phyloP scores from a whole-genome alignment of 2,797 vertebrate genomes.

The Lateolabrax maculatus region DNA sequence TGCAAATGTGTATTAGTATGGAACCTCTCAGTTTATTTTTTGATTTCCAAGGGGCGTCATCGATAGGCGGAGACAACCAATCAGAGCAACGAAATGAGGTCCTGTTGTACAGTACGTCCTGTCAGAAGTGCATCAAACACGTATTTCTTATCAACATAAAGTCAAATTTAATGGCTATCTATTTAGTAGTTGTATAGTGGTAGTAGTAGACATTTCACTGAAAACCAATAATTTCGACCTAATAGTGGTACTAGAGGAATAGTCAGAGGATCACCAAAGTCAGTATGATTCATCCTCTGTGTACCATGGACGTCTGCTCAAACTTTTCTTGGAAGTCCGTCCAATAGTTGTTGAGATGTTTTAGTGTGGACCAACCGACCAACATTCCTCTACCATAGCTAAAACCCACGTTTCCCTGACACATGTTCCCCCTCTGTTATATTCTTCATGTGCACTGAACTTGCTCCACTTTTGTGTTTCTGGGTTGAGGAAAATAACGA shows the following conservation, averaged over 20 bases:
- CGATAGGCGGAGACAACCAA: too few species aligned
- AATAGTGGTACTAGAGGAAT: background rate
- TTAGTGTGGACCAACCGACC: background rate
- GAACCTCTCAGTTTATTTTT: too few species aligned
- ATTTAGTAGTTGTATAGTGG: too few species aligned
- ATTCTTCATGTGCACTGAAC: background rate
- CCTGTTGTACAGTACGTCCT: too few species aligned
- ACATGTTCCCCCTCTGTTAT: background rate
- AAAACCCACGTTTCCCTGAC: background rate
- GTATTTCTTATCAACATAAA: too few species aligned
- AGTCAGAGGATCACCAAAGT: background rate
- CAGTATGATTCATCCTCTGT: background rate
- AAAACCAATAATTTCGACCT: too few species aligned
- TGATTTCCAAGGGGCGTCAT: too few species aligned
- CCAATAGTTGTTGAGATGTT: background rate
- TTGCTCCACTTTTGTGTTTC: background rate
- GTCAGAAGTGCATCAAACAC: too few species aligned
- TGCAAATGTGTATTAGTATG: too few species aligned
- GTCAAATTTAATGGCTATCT: too few species aligned
- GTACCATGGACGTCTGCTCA: background rate
- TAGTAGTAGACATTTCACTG: too few species aligned
- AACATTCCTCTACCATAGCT: background rate
- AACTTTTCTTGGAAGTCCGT: background rate
- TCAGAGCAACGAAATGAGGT: too few species aligned
- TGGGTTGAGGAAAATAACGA: background rate